Conservation (phyloP, 2,113 vertebrate genomes). For the Pristiophorus japonicus region DNA sequence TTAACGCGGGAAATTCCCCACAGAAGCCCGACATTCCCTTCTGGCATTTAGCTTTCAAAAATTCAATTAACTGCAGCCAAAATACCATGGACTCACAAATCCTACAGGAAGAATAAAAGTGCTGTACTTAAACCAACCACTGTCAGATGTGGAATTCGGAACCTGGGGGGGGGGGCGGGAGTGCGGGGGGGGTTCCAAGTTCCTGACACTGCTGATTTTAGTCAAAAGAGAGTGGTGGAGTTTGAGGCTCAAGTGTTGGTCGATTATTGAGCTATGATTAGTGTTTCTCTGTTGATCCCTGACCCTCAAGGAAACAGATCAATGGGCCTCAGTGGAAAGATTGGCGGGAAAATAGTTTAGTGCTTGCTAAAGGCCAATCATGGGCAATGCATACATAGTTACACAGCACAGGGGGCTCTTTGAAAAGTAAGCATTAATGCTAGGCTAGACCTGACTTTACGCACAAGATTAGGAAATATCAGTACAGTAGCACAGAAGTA, state of each 20-base stretch:
- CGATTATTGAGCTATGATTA: neutral
- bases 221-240: no score
- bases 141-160: neutral
- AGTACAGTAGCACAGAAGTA: neutral
- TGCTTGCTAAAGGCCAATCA: neutral
- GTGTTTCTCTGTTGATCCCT: neutral
- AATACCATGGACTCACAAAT: neutral
- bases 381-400: neutral
- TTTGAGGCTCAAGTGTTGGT: neutral
- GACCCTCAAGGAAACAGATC: neutral
- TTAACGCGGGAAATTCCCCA: neutral
- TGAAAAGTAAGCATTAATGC: neutral
- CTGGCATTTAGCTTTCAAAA: neutral
- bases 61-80: neutral
- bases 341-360: neutral
- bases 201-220: neutral
- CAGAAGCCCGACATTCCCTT: neutral
- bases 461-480: neutral
- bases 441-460: neutral
- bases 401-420: neutral
- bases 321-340: neutral
- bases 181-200: no score
- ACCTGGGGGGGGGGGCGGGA: no score
- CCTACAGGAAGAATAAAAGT: neutral
- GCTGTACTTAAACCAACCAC: neutral